phyloP scores from a whole-genome alignment of 2,888 invertebrate species.

The Ditula angustiorana region DNA sequence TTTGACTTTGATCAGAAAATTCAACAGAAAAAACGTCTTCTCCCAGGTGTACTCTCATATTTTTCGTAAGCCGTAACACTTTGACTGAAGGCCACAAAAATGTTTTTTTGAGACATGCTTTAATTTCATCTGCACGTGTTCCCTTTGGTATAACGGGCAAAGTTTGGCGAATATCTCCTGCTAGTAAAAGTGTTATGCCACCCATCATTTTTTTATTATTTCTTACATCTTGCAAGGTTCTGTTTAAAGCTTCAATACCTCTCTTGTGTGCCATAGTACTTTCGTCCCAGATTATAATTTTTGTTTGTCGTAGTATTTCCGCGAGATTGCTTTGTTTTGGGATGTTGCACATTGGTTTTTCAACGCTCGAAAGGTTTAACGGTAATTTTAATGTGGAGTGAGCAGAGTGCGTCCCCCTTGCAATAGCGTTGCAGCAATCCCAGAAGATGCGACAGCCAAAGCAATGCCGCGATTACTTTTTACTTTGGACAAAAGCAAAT shows the following conservation, averaged over 20 bases:
- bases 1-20: no score
- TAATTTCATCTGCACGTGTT: conserved; percentile 43
- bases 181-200: conserved; percentile 35
- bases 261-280: conserved; percentile 41
- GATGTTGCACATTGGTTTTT: conserved; percentile 40
- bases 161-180: conserved; percentile 41
- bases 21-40: no score
- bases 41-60: conserved; percentile 39
- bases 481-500: conserved; percentile 19
- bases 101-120: conserved; percentile 47
- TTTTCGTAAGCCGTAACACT: conserved; percentile 26
- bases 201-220: conserved; percentile 39
- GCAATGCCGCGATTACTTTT: conserved; percentile 22
- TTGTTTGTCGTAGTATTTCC: conserved; percentile 22
- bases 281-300: conserved; percentile 29
- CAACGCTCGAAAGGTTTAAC: conserved; percentile 29
- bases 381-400: conserved; percentile 43
- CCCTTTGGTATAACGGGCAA: conserved; percentile 40
- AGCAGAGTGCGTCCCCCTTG: conserved; percentile 39
- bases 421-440: no score
- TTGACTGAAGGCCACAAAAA: conserved; percentile 34
- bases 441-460: conserved; percentile 36
- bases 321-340: conserved; percentile 36
- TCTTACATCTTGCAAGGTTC: conserved; percentile 40
- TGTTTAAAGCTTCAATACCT: conserved; percentile 35